Evolutionary conservation across 2,888 invertebrate species (phyloP).

Genomic region (Brachypterus glaber): DNA sequence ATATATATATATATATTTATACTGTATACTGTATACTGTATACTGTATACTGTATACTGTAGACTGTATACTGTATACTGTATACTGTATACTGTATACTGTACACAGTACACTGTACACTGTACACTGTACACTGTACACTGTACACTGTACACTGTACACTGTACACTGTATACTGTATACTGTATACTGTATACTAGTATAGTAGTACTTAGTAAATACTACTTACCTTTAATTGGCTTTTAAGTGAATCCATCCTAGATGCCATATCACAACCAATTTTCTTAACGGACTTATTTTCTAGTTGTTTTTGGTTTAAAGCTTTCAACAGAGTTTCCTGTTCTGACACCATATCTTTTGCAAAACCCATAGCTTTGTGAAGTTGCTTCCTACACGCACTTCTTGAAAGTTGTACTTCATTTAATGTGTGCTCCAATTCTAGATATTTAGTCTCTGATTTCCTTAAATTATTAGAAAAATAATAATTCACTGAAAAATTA

Average conservation of each 20-base stretch:
- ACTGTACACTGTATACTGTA: too few relatives aligned
- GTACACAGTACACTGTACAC: too few relatives aligned
- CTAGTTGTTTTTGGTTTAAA: conserved; percentile 35
- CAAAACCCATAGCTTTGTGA: conserved; percentile 45
- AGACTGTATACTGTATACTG: too few relatives aligned
- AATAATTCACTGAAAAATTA: conserved; percentile 7
- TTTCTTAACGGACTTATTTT: conserved; percentile 38
- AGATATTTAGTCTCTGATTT: conserved; percentile 41
- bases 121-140: too few relatives aligned
- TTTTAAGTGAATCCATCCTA: conserved; percentile 43
- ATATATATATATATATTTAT: too few relatives aligned
- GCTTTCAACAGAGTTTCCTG: conserved; percentile 43
- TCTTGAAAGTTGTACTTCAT: conserved; percentile 43
- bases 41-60: too few relatives aligned
- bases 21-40: too few relatives aligned
- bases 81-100: too few relatives aligned
- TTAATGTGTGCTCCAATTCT: conserved; percentile 40
- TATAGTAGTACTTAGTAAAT: too few relatives aligned
- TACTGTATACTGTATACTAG: too few relatives aligned
- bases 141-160: too few relatives aligned
- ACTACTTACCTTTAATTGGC: conserved; percentile 42
- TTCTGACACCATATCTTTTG: conserved; percentile 44
- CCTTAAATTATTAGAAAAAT: too few relatives aligned
- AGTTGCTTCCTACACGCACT: conserved; percentile 46
- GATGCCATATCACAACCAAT: conserved; percentile 43